Evolutionary conservation across 2,888 invertebrate species (phyloP), one percentile per base, ranked within the genome.

Genomic region (Caenorhabditis becei): DNA sequence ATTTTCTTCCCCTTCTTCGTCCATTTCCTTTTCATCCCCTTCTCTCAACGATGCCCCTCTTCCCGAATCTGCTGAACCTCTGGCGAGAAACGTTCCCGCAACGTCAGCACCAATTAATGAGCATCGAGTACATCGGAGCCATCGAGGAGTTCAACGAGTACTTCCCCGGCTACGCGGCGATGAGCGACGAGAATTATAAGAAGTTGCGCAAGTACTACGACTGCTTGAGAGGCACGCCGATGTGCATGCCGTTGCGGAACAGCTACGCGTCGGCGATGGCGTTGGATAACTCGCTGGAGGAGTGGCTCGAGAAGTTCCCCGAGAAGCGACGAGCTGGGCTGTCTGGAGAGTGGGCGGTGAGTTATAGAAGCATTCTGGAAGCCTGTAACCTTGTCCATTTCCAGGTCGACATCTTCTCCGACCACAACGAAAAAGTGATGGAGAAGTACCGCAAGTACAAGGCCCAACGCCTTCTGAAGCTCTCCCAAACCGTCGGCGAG

Each of bases 141-240:
- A 74, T 74, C 20, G 65, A 74, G 20, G 74, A 74, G 49, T 74
- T 74, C 74, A 66, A 74, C 20, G 74, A 74, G 49, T 74, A 66
- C 47, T 74, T 74, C 49, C 74, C 74, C 10, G 74, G 74, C 47
- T 74, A 66, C n/a, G 59, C 66, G 24, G n/a, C 58, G 35, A 65
- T 66, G 74, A 41, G 24, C 26, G 66, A 65, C 7, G 35, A 26
- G 51, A 66, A 65, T 16, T 66, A 66, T n/a, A 18, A n/a, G 5
- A 65, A 53, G 24, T 24, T 74, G n/a, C 35, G 53, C 14, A 37
- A 3, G 5, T 74, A 66, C 23, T 47, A 66, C 32, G 37, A 51
- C 5, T 51, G 23, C 41, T 58, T 74, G 24, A 10, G 16, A 26
- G 62, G 28, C 26, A 37, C 18, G n/a, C 41, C 58, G 16, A 20